These are phyloP conservation scores for Euplagia quadripunctaria DNA, from an alignment of 2,888 invertebrate genomes.

Conservation along the genomic window DNA sequence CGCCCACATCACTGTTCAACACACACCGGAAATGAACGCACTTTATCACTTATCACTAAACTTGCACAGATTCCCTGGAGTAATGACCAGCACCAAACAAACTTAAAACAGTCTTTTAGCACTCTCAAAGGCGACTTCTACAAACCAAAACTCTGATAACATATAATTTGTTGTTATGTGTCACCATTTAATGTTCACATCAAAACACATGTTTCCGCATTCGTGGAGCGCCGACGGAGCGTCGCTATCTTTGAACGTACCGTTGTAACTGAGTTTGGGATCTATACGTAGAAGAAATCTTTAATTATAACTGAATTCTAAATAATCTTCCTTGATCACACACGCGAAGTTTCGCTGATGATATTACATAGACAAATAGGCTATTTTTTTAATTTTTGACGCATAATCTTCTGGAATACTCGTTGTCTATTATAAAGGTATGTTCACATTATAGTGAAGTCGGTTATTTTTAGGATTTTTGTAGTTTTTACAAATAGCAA, in stretches of 20 bases:
- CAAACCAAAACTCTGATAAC: conserved; percentile 62
- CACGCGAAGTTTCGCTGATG: conserved; percentile 81
- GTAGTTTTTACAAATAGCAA: conserved; percentile 58
- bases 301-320: conserved; percentile 79
- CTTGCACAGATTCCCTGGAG: conserved; percentile 46
- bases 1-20: conserved; percentile 64
- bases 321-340: conserved; percentile 80
- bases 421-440: conserved; percentile 56
- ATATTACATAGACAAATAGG: conserved; percentile 74
- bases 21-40: conserved; percentile 69
- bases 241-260: conserved; percentile 66
- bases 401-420: conserved; percentile 64
- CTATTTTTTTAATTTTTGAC: conserved; percentile 72
- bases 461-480: conserved; percentile 19
- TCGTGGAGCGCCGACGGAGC: conserved; percentile 66
- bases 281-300: conserved; percentile 74
- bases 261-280: conserved; percentile 71
- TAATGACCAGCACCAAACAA: conserved; percentile 48
- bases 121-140: conserved; percentile 45
- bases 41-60: conserved; percentile 67
- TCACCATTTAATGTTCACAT: conserved; percentile 80
- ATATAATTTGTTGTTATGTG: conserved; percentile 82
- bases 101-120: conserved; percentile 50
- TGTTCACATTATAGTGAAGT: conserved; percentile 25
- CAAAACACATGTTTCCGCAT: conserved; percentile 84